Conservation (phyloP, 1,140 invertebrate genomes). For the Paraescarpia echinospica region DNA sequence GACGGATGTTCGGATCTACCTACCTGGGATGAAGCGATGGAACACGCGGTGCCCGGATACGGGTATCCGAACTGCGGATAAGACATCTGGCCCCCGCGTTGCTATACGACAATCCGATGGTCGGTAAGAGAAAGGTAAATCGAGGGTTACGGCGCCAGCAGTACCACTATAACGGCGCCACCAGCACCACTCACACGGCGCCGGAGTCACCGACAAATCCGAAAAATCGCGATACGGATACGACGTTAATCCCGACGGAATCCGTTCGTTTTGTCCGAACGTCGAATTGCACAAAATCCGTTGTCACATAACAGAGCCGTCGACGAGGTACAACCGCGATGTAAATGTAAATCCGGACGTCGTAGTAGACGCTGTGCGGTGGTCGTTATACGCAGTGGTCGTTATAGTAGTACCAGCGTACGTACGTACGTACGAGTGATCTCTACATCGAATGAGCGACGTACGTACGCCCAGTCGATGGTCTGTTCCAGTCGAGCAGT, state of each 20-base stretch:
- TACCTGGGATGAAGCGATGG: not conserved
- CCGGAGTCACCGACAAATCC: not conserved
- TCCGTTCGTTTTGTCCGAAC: not conserved
- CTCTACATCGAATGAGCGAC: not conserved
- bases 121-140: not conserved
- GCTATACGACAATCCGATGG: not conserved
- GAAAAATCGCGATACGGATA: not conserved
- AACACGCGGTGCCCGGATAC: not conserved
- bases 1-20: not conserved
- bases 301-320: not conserved
- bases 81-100: not conserved
- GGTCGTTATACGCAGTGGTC: not conserved
- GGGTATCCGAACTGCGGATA: not conserved
- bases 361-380: not conserved
- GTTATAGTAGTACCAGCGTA: not conserved
- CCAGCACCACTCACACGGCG: not conserved
- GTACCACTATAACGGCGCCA: not conserved
- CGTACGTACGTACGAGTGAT: not conserved
- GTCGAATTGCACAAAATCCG: not conserved
- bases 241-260: not conserved
- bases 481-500: not conserved
- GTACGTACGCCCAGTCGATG: not conserved
- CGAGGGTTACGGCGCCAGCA: not conserved
- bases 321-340: not conserved
- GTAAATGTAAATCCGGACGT: not conserved